Evolutionary conservation across 2,797 vertebrate genomes (phyloP).

Genomic region (Lepus oiostolus): DNA sequence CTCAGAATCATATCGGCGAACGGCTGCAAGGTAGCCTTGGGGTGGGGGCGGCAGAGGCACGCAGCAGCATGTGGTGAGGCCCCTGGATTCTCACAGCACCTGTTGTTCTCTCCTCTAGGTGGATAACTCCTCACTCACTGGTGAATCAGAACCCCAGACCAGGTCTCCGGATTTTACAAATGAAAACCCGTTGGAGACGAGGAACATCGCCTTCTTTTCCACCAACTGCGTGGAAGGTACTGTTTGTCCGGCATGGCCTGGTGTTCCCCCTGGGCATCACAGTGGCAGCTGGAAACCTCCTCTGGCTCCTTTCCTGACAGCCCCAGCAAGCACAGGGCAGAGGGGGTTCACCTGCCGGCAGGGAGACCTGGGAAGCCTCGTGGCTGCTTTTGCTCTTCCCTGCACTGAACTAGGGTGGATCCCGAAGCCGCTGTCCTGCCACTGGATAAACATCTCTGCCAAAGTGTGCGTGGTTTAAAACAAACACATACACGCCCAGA

Average conservation of each 20-base stretch:
- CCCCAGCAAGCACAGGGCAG: background rate
- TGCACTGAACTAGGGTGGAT: accelerated
- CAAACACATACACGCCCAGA: background rate
- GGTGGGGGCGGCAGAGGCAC: accelerated
- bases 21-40: slow-evolving; percentile 94
- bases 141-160: slow-evolving; percentile 97
- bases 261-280: background rate
- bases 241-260: accelerated
- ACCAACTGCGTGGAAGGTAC: slow-evolving; percentile 99
- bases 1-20: slow-evolving; percentile 94
- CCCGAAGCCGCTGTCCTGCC: background rate
- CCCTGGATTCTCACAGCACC: accelerated
- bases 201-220: slow-evolving; percentile 99
- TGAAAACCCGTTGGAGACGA: slow-evolving; percentile 97
- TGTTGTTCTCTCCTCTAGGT: slow-evolving; percentile 88
- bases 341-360: background rate
- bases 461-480: background rate
- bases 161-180: slow-evolving; percentile 97
- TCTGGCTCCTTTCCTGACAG: background rate
- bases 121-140: slow-evolving; percentile 98
- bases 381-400: background rate
- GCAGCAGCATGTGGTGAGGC: accelerated
- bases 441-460: background rate
- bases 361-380: background rate
- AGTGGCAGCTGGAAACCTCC: too few species aligned